These are phyloP conservation scores for Ciconia stormi DNA, from an alignment of 2,113 vertebrate genomes.

Conservation along the genomic window DNA sequence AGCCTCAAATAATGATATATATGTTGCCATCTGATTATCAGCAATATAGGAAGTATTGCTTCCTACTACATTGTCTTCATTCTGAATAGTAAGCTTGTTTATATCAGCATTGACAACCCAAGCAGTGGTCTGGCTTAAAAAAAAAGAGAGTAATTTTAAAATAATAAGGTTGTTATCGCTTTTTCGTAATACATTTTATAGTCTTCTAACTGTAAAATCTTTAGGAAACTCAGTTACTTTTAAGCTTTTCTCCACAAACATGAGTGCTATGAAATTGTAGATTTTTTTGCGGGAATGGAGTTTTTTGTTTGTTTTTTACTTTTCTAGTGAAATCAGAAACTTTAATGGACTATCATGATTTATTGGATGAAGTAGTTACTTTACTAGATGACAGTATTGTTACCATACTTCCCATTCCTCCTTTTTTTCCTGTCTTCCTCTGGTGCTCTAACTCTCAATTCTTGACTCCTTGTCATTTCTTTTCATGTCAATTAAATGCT, in stretches of 20 bases:
- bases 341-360: background rate
- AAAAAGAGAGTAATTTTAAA: background rate
- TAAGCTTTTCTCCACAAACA: background rate
- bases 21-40: background rate
- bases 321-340: background rate
- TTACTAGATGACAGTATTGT: background rate
- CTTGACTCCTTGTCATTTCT: background rate
- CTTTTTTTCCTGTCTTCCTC: background rate
- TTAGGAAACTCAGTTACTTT: background rate
- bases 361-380: background rate
- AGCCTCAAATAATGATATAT: background rate
- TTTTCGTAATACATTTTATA: background rate
- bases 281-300: background rate
- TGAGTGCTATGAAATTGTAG: background rate
- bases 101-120: background rate
- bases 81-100: background rate
- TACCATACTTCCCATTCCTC: background rate
- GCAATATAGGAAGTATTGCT: background rate
- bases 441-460: background rate
- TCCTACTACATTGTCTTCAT: background rate
- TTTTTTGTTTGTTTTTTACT: background rate
- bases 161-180: accelerated
- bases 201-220: background rate
- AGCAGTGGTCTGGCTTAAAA: background rate
- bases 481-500: background rate